These are phyloP conservation scores for Hirundo rustica DNA, from an alignment of 2,797 vertebrate species.

Conservation along the genomic window DNA sequence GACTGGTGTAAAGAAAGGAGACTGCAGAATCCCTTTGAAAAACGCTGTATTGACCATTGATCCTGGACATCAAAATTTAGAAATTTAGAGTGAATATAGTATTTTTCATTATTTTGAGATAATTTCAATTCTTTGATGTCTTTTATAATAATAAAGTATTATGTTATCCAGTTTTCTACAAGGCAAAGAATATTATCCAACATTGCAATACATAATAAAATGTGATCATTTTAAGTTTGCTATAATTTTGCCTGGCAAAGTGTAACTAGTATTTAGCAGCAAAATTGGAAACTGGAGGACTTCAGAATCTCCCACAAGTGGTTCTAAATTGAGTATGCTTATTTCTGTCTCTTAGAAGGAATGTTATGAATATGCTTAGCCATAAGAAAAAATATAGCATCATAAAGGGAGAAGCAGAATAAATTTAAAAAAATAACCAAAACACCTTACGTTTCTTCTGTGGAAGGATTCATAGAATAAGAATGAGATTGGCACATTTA, in stretches of 20 bases:
- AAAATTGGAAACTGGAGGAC: not conserved
- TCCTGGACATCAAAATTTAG: not conserved
- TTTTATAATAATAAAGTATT: not conserved
- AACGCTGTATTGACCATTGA: not conserved
- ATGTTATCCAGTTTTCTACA: not conserved
- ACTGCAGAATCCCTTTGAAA: not conserved
- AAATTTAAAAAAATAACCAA: not conserved
- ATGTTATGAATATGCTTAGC: not conserved
- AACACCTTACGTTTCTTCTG: not conserved
- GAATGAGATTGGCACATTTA: not conserved
- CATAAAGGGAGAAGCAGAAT: not conserved
- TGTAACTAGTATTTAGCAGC: not conserved
- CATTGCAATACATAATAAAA: not conserved
- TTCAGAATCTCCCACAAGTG: not conserved
- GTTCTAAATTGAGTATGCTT: not conserved
- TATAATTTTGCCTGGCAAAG: not conserved
- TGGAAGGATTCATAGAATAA: not conserved
- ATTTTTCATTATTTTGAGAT: not conserved
- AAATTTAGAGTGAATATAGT: not conserved
- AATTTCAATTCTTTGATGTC: not conserved
- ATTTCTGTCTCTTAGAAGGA: not conserved
- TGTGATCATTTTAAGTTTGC: not conserved
- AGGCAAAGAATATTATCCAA: constrained; percentile 13
- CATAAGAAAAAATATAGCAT: not conserved
- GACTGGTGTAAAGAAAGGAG: not conserved